Base-by-base conservation (phyloP, 2,113 vertebrate species). In the Thomomys bottae region DNA sequence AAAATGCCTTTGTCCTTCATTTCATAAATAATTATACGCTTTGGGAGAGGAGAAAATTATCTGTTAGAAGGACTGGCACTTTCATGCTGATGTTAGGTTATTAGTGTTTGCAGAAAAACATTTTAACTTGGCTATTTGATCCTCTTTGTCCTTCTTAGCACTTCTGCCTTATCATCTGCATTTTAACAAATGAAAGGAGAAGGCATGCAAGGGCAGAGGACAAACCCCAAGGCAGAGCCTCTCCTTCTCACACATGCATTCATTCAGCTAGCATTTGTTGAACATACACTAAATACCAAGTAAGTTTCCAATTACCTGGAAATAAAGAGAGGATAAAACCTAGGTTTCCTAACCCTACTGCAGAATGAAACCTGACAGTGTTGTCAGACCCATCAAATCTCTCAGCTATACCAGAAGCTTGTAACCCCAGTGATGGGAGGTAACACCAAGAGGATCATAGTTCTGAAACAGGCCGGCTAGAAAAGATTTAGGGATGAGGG, bases 121-220 rank as follows among this genome's bases (percentile, higher is more conserved):
- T 82, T 92, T 91, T 84, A 92, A 59, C 81, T 93, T 87, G 45
- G n/a, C 63, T 87, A 54, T 95, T 90, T 93, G 67, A 66, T 87
- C 61, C 2, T 24, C 63, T 88, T 84, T 92, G 79, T 92, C 83
- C 73, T 91, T 92, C 70, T 92, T 89, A 72, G 83, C 73, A 38
- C 3, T 21, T 64, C 59, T 78, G 34, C 67, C 72, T 85, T 90
- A 54, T 70, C 1, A 45, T 77, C 32, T 92, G 40, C 24, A 4
- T 87, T 94, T 95, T 92, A 93, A 80, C 34, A 92, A 93, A 87
- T 73, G 17, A 93, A 87, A 84, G 21, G 30, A 89, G 42, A 84
- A 93, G 42, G 20, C 36, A 76, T 18, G 40, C 40, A 78, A 95
- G 89, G 67, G 94, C 76, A 77, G 21, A 21, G 45, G 24, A 87